Evolutionary conservation across 2,888 invertebrate genomes (phyloP).

Genomic region (Agrypnus murinus): DNA sequence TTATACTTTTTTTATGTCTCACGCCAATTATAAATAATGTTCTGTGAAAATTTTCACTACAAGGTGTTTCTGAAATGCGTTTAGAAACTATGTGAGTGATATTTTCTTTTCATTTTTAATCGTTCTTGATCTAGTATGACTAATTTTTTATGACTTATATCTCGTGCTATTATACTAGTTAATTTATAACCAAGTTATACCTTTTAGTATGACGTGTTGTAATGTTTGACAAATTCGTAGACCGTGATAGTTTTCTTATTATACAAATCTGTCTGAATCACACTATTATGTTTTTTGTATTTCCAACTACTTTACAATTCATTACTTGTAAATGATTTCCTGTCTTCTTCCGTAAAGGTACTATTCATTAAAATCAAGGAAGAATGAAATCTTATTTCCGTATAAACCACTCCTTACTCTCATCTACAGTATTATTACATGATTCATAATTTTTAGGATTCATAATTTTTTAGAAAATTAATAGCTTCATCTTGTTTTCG

Average conservation of each 20-base stretch:
- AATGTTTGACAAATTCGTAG: neutral
- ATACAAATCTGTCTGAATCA: constrained; percentile 10
- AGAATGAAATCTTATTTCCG: neutral
- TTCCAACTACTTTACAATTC: neutral
- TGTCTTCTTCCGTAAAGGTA: neutral
- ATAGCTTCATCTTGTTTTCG: too few species aligned
- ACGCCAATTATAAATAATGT: constrained; percentile 15
- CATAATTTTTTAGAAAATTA: too few species aligned
- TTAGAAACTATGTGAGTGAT: constrained; percentile 5
- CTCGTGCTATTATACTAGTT: neutral
- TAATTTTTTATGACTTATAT: constrained; percentile 4
- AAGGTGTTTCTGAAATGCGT: neutral
- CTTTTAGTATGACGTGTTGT: neutral
- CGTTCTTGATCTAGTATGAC: constrained; percentile 2
- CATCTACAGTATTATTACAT: too few species aligned
- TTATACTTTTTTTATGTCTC: constrained; percentile 16
- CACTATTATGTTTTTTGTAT: neutral
- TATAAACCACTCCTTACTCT: too few species aligned
- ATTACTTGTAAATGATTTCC: neutral
- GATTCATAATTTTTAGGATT: too few species aligned
- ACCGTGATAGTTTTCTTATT: neutral
- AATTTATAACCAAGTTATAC: neutral
- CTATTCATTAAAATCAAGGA: neutral
- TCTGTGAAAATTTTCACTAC: constrained; percentile 7
- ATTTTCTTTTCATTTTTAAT: neutral